Evolutionary conservation across 2,888 invertebrate species (phyloP).

Genomic region (Parnassius glacialis): DNA sequence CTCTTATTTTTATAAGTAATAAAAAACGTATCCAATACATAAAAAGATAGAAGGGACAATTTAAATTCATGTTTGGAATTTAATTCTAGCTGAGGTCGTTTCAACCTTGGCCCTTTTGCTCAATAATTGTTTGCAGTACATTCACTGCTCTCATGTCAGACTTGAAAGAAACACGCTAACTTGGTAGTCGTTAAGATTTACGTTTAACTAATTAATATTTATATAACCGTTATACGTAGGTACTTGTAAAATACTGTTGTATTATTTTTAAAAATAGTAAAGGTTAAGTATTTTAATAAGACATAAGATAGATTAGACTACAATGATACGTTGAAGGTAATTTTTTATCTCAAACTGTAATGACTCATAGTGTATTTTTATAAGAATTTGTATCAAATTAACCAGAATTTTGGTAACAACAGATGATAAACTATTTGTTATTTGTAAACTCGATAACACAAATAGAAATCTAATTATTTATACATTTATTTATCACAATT

Average conservation of each 20-base stretch:
- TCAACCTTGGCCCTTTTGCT: constrained; percentile 17
- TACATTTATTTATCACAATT: too few species aligned
- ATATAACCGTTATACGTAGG: not conserved
- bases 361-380: too few species aligned
- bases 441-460: too few species aligned
- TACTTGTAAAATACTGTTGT: not conserved
- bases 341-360: too few species aligned
- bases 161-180: constrained; percentile 16
- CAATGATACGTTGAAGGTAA: too few species aligned
- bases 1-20: too few species aligned
- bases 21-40: constrained; percentile 83
- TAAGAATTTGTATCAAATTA: too few species aligned
- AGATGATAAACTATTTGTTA: too few species aligned
- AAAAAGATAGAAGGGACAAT: constrained; percentile 32
- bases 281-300: too few species aligned
- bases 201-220: constrained; percentile 12
- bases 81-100: not conserved
- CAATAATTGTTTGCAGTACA: constrained; percentile 14
- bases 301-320: too few species aligned
- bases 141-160: constrained; percentile 7
- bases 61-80: not conserved
- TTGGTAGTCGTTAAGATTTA: constrained; percentile 10
- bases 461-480: too few species aligned
- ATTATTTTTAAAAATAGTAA: not conserved
- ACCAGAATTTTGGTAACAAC: too few species aligned